Conservation (phyloP, 2,888 invertebrate genomes). For the Tiliacea citrago region DNA sequence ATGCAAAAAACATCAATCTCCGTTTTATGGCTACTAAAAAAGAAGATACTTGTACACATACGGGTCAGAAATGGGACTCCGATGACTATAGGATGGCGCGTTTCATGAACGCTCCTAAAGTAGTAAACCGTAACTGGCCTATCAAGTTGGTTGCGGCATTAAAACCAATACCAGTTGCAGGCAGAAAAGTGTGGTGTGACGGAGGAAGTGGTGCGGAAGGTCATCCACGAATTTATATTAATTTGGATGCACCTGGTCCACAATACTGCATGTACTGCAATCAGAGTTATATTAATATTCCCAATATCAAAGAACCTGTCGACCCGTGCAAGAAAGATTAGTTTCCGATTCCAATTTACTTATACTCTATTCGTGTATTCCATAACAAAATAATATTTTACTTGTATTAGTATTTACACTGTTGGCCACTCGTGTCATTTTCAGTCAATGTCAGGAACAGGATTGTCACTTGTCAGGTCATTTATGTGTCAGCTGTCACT, state of each 20-base stretch:
- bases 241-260: slow-evolving; percentile 47
- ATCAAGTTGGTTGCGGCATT: background rate
- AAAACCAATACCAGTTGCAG: slow-evolving; percentile 10
- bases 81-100: slow-evolving; percentile 47
- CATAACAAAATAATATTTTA: background rate
- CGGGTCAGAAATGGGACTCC: slow-evolving; percentile 43
- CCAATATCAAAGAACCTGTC: background rate
- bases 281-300: background rate
- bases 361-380: too few relatives aligned
- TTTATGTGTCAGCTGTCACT: background rate
- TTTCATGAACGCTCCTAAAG: slow-evolving; percentile 33
- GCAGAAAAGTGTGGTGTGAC: slow-evolving; percentile 42
- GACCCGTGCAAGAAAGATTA: background rate
- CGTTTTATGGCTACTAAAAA: slow-evolving; percentile 37
- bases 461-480: too few relatives aligned
- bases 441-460: background rate
- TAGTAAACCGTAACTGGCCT: slow-evolving; percentile 44
- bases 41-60: slow-evolving; percentile 47
- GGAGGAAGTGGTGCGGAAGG: slow-evolving; percentile 44
- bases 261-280: slow-evolving; percentile 45
- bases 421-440: background rate
- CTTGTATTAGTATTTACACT: background rate
- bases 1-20: slow-evolving; percentile 4
- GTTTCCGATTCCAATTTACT: background rate
- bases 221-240: slow-evolving; percentile 50